Evolutionary conservation across 2,113 vertebrate genomes (phyloP), one percentile per base, ranked within the genome.

Genomic region (Trematocara unimaculatum): DNA sequence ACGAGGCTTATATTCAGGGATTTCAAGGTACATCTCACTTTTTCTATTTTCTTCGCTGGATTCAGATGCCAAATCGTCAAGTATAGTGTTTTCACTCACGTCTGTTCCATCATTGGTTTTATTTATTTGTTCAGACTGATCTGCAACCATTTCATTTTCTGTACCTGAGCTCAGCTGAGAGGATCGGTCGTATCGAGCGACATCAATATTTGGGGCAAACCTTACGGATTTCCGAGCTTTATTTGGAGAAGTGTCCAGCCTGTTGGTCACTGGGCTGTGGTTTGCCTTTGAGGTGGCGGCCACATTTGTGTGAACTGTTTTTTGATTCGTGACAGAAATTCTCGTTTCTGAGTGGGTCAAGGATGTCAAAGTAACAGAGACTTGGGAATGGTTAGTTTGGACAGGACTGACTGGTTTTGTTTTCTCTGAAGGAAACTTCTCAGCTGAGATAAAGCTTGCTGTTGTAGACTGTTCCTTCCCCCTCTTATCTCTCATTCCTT

Each of bases 211-310:
- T 15, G 81, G 58, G 78, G 93, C 80, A 89, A 97, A 97, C 7
- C 91, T 72, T 1, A 96, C 96, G 29, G 77, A 80, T 86, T 95
- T 96, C 29, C n/a, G 94, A 11, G 20, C 60, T 94, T 93, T 96
- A n/a, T 53, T 78, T 12, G 78, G 38, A 55, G 12, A 29, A 18
- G 3, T 1, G 7, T 64, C 55, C 11, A 51, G n/a, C 10, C 29
- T 83, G 55, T 86, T 45, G 2, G 51, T 26, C 42, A 55, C 26
- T 29, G 51, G 54, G 33, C 7, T 84, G 10, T 78, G 2, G 42
- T n/a, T 85, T 33, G 84, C 72, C 79, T 81, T 45, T 33, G 80
- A 74, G 38, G n/a, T 5, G 6, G 62, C 7, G 38, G 70, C 40
- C 58, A 55, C n/a, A 29, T 58, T 60, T 64, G 20, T 79, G 62